Evolutionary conservation across 2,113 vertebrate species (phyloP).

Genomic region (Amphiprion ocellaris): DNA sequence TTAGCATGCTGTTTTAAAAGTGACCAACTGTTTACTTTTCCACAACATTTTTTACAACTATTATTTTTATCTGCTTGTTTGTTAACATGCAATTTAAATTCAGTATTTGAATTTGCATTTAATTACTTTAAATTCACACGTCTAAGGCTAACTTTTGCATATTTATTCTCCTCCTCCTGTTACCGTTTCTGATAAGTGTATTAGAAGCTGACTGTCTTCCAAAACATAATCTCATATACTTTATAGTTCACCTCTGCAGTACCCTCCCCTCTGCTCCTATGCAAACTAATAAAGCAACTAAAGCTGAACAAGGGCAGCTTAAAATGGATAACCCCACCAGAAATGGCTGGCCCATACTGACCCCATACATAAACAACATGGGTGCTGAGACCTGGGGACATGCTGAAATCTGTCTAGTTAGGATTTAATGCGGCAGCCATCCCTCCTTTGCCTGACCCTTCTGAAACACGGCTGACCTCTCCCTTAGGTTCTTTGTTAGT

Average conservation of each 20-base stretch:
- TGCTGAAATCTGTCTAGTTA: slow-evolving; percentile 65
- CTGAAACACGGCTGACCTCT: slow-evolving; percentile 69
- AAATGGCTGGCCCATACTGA: slow-evolving; percentile 55
- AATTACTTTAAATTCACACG: slow-evolving; percentile 39
- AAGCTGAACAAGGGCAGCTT: slow-evolving; percentile 31
- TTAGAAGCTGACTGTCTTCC: slow-evolving; percentile 30
- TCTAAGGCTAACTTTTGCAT: slow-evolving; percentile 19
- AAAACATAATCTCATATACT: slow-evolving; percentile 44
- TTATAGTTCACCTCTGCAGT: slow-evolving; percentile 34
- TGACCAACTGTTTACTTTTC: background rate
- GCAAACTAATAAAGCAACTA: slow-evolving; percentile 57
- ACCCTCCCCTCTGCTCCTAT: slow-evolving; percentile 25
- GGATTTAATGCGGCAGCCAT: slow-evolving; percentile 56
- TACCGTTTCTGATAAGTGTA: slow-evolving; percentile 49
- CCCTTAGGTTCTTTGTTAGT: slow-evolving; percentile 76
- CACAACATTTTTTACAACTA: background rate
- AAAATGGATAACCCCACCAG: slow-evolving; percentile 57
- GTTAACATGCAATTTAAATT: slow-evolving; percentile 28
- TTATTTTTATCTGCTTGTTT: background rate
- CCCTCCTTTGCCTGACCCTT: slow-evolving; percentile 56
- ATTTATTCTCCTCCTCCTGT: slow-evolving; percentile 42
- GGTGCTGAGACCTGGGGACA: slow-evolving; percentile 60
- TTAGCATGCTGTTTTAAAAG: background rate
- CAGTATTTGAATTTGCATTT: slow-evolving; percentile 33
- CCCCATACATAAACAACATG: slow-evolving; percentile 65